These are phyloP conservation scores for Elegia similella DNA, from an alignment of 2,888 invertebrate genomes.

Conservation along the genomic window DNA sequence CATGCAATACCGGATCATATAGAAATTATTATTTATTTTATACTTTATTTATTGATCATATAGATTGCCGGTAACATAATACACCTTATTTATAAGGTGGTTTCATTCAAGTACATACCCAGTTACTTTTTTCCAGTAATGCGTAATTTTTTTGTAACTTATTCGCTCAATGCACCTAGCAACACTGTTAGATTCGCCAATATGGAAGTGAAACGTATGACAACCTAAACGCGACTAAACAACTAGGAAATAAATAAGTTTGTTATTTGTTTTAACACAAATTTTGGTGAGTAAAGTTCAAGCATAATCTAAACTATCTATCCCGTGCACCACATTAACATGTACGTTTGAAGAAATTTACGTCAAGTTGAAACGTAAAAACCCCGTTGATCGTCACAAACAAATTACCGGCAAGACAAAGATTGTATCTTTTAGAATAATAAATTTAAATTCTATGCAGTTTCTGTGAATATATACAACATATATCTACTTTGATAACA, in stretches of 20 bases:
- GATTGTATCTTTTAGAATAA: conserved; percentile 27
- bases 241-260: conserved; percentile 72
- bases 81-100: too few species aligned
- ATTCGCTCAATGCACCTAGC: background rate
- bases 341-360: background rate
- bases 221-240: conserved; percentile 66
- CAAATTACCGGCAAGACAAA: conserved; percentile 44
- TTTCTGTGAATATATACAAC: background rate
- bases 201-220: conserved; percentile 76
- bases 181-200: conserved; percentile 52
- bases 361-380: conserved; percentile 20
- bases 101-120: too few species aligned
- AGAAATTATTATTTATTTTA: too few species aligned
- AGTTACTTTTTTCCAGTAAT: too few species aligned
- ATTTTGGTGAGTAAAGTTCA: conserved; percentile 62
- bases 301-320: conserved; percentile 26
- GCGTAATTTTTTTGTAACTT: background rate
- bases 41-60: too few species aligned
- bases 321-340: background rate
- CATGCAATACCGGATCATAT: too few species aligned
- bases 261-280: conserved; percentile 51
- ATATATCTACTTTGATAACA: background rate
- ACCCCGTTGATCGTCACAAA: conserved; percentile 37
- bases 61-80: too few species aligned
- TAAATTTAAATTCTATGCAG: background rate